phyloP scores from a whole-genome alignment of 2,797 vertebrate genomes.

The Tolypeutes matacus region DNA sequence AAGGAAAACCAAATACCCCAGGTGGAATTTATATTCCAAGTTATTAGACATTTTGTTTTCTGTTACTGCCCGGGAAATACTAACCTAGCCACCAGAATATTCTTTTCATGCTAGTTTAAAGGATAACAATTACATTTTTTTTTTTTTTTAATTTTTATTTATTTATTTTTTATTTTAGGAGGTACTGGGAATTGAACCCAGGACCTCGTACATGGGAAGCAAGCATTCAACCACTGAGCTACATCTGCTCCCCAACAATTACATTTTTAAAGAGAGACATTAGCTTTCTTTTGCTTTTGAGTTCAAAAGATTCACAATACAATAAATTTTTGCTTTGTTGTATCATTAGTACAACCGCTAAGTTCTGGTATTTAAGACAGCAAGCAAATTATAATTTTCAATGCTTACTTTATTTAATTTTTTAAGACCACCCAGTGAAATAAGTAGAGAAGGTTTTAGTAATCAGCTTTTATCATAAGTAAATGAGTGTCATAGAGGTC shows the following conservation, averaged over 20 bases:
- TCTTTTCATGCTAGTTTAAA: constrained; percentile 45
- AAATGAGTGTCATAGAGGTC: not conserved
- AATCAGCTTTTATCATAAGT: constrained; percentile 47
- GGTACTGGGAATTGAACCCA: too few species aligned
- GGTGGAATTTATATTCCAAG: not conserved
- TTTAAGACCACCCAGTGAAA: not conserved
- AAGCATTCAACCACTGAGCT: too few species aligned
- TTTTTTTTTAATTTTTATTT: too few species aligned
- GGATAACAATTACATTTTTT: not conserved
- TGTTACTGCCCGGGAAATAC: constrained; percentile 5
- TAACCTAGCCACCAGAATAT: not conserved
- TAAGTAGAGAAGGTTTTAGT: constrained; percentile 27
- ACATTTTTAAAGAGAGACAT: constrained; percentile 17
- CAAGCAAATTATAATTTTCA: constrained; percentile 47
- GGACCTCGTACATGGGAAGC: too few species aligned
- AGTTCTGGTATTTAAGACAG: constrained; percentile 20
- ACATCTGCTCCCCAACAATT: too few species aligned
- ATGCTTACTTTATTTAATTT: not conserved
- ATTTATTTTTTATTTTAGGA: too few species aligned
- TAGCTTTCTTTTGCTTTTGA: constrained; percentile 33
- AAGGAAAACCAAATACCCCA: constrained; percentile 28
- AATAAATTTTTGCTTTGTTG: constrained; percentile 37
- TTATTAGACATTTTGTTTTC: not conserved
- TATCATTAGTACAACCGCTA: not conserved
- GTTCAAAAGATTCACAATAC: constrained; percentile 28